phyloP scores from a whole-genome alignment of 2,888 invertebrate genomes.

The Aphidoletes aphidimyza region DNA sequence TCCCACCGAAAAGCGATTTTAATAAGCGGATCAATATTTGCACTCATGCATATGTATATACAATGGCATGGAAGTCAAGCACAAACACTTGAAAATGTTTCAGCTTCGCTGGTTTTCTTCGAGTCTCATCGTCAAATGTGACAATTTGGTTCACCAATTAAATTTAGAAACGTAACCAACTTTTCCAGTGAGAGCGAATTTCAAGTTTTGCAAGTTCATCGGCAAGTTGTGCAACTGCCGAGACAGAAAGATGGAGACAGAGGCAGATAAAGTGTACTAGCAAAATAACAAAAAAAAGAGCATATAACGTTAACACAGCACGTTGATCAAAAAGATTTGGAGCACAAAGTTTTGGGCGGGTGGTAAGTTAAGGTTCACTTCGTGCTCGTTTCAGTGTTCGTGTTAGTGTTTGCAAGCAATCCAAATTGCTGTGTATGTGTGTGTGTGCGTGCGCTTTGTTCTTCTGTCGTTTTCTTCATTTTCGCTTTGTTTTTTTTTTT shows the following conservation, averaged over 20 bases:
- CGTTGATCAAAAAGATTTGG: no score
- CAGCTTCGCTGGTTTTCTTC: neutral
- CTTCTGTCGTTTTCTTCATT: no score
- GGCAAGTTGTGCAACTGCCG: neutral
- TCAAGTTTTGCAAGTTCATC: neutral
- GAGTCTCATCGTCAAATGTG: neutral
- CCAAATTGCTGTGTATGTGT: no score
- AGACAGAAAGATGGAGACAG: no score
- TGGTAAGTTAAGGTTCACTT: no score
- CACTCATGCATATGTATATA: constrained; percentile 24
- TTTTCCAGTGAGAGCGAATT: neutral
- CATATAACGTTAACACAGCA: no score
- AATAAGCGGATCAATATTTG: constrained; percentile 51
- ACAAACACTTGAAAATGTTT: neutral
- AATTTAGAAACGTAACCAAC: constrained; percentile 45
- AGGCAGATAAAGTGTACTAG: neutral
- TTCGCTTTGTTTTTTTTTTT: no score
- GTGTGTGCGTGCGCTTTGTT: no score
- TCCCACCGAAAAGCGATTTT: constrained; percentile 22
- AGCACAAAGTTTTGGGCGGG: no score
- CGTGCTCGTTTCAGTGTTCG: no score
- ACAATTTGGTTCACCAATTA: constrained; percentile 51
- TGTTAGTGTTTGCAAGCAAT: no score
- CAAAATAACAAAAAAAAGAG: no score
- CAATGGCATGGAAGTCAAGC: constrained; percentile 32